phyloP scores from a whole-genome alignment of 2,113 vertebrate species.

The Pelvicachromis taeniatus region DNA sequence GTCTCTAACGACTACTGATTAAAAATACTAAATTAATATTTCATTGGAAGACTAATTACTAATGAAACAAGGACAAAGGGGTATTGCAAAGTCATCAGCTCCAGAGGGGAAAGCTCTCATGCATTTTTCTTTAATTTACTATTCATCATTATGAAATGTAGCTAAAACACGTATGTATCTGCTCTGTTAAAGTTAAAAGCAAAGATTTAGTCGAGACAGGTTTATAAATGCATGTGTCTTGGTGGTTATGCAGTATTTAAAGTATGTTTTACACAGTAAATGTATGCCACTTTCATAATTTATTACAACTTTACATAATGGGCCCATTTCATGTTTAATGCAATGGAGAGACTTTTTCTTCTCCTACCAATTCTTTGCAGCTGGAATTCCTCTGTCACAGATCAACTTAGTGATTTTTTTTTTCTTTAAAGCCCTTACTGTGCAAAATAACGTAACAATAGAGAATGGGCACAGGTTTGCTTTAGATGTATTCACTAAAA shows the following conservation, averaged over 20 bases:
- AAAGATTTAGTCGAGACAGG: neutral
- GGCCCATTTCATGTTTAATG: conserved; percentile 57
- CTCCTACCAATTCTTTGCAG: neutral
- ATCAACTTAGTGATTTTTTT: conserved; percentile 10
- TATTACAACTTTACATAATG: conserved; percentile 46
- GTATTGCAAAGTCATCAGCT: conserved; percentile 42
- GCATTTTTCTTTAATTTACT: neutral
- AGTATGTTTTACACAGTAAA: conserved; percentile 16
- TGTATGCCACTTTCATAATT: conserved; percentile 44
- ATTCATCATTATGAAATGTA: neutral
- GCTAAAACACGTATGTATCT: neutral
- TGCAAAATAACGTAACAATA: conserved; percentile 41
- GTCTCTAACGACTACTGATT: conserved; percentile 44
- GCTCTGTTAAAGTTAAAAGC: neutral
- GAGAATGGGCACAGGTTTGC: neutral
- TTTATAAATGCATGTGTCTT: conserved; percentile 3
- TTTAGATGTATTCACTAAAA: conserved; percentile 41
- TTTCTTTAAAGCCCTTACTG: neutral
- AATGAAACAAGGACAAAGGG: conserved; percentile 59
- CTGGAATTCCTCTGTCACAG: neutral
- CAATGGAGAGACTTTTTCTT: conserved; percentile 17
- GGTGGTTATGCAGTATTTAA: conserved; percentile 9
- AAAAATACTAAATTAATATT: conserved; percentile 62
- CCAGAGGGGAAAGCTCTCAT: neutral
- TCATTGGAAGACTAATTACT: conserved; percentile 49